Conservation (phyloP, 92 coral and sea anemone genomes). For the Isaurus tuberculatus region DNA sequence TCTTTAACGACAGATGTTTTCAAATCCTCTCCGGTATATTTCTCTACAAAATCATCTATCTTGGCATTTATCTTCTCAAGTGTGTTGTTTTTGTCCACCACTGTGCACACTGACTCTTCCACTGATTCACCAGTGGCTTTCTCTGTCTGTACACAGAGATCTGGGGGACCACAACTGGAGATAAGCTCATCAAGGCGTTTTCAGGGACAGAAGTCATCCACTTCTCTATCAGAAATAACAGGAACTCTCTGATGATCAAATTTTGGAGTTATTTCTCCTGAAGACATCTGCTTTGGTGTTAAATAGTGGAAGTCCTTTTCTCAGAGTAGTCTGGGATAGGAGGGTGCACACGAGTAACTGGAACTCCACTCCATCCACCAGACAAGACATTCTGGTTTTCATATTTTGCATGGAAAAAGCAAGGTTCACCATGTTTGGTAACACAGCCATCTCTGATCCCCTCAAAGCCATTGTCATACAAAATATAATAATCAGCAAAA, state of each 20-base stretch:
- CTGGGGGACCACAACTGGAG: neutral
- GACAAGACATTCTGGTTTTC: neutral
- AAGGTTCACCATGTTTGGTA: neutral
- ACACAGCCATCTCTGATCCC: neutral
- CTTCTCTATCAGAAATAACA: slow-evolving; percentile 3
- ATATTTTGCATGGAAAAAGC: slow-evolving; percentile 10
- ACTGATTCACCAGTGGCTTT: slow-evolving; percentile 6
- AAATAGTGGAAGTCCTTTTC: slow-evolving; percentile 21
- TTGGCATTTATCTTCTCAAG: neutral
- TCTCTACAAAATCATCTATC: slow-evolving; percentile 25
- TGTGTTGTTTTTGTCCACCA: slow-evolving; percentile 6
- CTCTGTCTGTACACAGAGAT: neutral
- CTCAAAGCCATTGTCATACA: slow-evolving; percentile 47
- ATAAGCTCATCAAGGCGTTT: slow-evolving; percentile 16
- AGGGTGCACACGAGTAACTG: slow-evolving; percentile 8
- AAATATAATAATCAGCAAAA: slow-evolving; percentile 24
- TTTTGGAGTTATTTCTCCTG: neutral
- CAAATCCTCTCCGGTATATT: slow-evolving; percentile 13
- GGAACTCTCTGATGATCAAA: neutral
- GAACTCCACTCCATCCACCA: slow-evolving; percentile 47
- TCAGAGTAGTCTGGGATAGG: slow-evolving; percentile 36
- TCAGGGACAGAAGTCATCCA: slow-evolving; percentile 34
- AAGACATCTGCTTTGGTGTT: neutral
- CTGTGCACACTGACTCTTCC: neutral
- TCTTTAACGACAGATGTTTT: neutral